Conservation (phyloP, 2,797 vertebrate genomes). For the Urocyon cinereoargenteus region DNA sequence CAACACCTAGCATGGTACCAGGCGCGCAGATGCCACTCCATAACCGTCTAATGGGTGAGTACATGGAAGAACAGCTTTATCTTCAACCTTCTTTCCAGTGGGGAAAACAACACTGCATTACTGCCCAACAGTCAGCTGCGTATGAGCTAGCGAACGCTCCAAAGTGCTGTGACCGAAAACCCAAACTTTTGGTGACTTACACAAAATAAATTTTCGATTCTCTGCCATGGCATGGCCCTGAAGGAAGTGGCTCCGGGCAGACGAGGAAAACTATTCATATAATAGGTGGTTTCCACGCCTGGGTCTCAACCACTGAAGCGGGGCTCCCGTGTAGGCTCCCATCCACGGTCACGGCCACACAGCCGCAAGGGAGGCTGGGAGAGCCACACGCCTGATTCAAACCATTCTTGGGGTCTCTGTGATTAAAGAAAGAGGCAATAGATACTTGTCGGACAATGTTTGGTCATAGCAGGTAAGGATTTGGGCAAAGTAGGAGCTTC, state of each 20-base stretch:
- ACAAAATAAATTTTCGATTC: neutral
- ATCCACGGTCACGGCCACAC: neutral
- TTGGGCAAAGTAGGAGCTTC: neutral
- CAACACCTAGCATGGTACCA: neutral
- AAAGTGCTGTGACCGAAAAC: neutral
- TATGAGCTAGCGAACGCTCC: no score
- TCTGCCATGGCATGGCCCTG: neutral
- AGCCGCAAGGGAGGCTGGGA: neutral
- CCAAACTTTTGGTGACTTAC: neutral
- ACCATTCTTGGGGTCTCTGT: neutral
- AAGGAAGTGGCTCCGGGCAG: neutral
- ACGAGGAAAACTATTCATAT: neutral
- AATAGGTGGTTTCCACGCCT: neutral
- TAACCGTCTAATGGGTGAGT: fast-evolving
- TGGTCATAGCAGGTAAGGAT: neutral
- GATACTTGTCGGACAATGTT: neutral
- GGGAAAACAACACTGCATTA: neutral
- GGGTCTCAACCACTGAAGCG: neutral
- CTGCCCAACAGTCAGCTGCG: fast-evolving
- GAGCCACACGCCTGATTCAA: neutral
- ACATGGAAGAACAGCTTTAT: neutral
- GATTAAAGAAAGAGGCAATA: neutral
- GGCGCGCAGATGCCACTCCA: neutral
- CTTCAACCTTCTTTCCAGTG: neutral
- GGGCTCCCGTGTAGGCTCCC: neutral